Percentiles rank a stretch among this genome's conserved stretches.
Evolutionary conservation across 1,140 invertebrate species (phyloP).

Genomic region (Nylanderia fulva): DNA sequence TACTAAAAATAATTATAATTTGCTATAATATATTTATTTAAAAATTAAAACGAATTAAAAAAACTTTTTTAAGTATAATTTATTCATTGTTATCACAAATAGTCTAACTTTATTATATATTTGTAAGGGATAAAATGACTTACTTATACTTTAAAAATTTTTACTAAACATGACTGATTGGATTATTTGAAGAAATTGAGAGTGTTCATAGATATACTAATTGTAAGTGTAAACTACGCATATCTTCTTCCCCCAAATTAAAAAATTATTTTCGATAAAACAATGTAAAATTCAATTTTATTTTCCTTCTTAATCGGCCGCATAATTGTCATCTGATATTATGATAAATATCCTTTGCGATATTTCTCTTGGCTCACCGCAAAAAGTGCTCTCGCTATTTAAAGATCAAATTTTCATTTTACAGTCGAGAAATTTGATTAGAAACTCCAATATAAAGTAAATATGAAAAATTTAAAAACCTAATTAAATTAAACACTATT

Average conservation of each 20-base stretch:
- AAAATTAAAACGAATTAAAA: no score
- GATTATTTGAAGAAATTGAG: no score
- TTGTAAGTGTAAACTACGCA: neutral
- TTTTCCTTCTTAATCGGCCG: slow-evolving; percentile 39
- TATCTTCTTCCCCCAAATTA: slow-evolving; percentile 44
- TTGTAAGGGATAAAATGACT: no score
- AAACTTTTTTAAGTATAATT: no score
- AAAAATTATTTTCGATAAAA: slow-evolving; percentile 63
- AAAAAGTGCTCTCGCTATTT: neutral
- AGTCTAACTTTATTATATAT: no score
- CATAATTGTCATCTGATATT: slow-evolving; percentile 58
- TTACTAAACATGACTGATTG: no score
- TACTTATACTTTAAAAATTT: no score
- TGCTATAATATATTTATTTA: no score
- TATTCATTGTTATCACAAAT: no score
- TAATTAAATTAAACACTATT: no score
- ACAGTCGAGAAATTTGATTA: neutral
- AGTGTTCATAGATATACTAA: no score
- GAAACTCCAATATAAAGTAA: neutral
- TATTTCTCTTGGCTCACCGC: slow-evolving; percentile 52
- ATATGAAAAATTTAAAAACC: neutral
- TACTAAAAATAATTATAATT: no score
- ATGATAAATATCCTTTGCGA: slow-evolving; percentile 51
- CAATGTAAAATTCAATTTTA: slow-evolving; percentile 63
- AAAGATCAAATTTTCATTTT: slow-evolving; percentile 1